phyloP scores from a whole-genome alignment of 2,113 vertebrate genomes.

The Gymnogyps californianus region DNA sequence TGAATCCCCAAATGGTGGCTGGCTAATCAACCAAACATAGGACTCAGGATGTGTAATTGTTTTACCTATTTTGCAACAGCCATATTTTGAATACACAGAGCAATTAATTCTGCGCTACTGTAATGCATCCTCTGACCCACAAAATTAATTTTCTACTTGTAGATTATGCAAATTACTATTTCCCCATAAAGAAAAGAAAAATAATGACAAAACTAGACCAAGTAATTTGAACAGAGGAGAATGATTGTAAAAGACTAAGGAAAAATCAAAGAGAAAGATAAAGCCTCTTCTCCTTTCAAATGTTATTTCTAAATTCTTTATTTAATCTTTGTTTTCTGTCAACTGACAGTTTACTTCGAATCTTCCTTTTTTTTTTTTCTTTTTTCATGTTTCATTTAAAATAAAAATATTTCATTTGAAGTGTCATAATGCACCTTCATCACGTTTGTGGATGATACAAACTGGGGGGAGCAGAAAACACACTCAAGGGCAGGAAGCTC shows the following conservation, averaged over 20 bases:
- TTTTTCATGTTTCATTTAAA: background rate
- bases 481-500: background rate
- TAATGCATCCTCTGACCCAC: background rate
- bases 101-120: background rate
- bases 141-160: background rate
- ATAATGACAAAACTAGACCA: background rate
- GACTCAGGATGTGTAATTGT: background rate
- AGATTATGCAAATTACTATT: background rate
- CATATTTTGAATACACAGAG: background rate
- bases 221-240: background rate
- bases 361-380: background rate
- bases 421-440: background rate
- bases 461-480: background rate
- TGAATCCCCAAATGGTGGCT: background rate
- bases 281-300: background rate
- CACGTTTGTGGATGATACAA: background rate
- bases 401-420: background rate
- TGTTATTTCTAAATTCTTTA: background rate
- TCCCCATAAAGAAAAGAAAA: background rate
- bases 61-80: background rate
- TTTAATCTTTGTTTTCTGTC: background rate
- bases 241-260: background rate
- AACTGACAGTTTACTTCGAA: background rate
- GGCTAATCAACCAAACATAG: background rate
- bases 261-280: background rate